These are phyloP conservation scores for Agraylea sexmaculata DNA, from an alignment of 1,140 invertebrate species.

Conservation along the genomic window DNA sequence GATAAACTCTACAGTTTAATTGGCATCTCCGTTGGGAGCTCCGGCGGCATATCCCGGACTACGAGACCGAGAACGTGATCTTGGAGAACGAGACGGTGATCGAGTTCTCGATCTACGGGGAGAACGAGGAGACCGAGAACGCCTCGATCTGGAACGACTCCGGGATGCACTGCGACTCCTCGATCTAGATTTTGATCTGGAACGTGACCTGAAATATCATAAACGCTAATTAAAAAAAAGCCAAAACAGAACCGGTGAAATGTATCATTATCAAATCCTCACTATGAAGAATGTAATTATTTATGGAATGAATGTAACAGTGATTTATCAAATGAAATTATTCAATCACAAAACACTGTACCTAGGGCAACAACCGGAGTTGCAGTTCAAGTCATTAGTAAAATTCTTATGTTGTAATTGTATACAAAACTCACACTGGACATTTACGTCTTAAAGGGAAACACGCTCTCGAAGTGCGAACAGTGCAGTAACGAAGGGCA, in stretches of 20 bases:
- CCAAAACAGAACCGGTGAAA: slow-evolving; percentile 12
- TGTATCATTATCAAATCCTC: slow-evolving; percentile 16
- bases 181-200: slow-evolving; percentile 34
- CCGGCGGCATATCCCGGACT: slow-evolving; percentile 1
- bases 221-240: background rate
- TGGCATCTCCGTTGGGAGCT: slow-evolving; percentile 18
- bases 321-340: no score
- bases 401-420: no score
- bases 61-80: slow-evolving; percentile 6
- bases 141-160: slow-evolving; percentile 29
- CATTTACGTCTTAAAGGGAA: no score
- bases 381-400: no score
- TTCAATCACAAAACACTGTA: no score
- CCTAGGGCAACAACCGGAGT: no score
- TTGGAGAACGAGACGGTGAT: slow-evolving; percentile 25
- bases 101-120: slow-evolving; percentile 26
- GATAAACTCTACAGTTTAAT: no score
- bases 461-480: no score
- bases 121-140: slow-evolving; percentile 16
- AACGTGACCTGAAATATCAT: slow-evolving; percentile 26
- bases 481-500: slow-evolving; percentile 12
- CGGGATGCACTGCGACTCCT: slow-evolving; percentile 28
- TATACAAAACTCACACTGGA: no score
- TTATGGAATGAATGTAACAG: no score
- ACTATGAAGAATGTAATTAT: slow-evolving; percentile 6